phyloP scores from a whole-genome alignment of 2,888 invertebrate species.

The Chesias legatella region DNA sequence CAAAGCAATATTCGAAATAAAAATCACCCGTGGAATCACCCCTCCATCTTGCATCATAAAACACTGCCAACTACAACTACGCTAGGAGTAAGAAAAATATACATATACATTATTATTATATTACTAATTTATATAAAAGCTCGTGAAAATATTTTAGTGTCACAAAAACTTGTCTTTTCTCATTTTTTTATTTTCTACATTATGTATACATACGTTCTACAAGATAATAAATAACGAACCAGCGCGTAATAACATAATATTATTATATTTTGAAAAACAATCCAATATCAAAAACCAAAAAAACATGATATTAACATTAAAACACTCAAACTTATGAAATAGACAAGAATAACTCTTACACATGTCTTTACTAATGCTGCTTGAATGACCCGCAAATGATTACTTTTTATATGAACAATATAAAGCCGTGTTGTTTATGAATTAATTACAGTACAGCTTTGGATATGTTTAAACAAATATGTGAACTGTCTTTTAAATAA shows the following conservation, averaged over 20 bases:
- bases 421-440: slow-evolving; percentile 1
- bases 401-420: slow-evolving; percentile 17
- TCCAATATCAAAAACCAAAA: slow-evolving; percentile 43
- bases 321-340: slow-evolving; percentile 59
- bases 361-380: slow-evolving; percentile 77
- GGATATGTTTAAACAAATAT: slow-evolving; percentile 32
- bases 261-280: slow-evolving; percentile 40
- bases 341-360: slow-evolving; percentile 45
- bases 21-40: slow-evolving; percentile 6
- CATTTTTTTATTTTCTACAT: slow-evolving; percentile 49
- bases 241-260: slow-evolving; percentile 31
- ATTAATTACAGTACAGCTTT: slow-evolving; percentile 39
- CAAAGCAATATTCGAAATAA: too few species aligned
- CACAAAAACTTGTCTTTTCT: slow-evolving; percentile 76
- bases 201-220: slow-evolving; percentile 42
- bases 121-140: slow-evolving; percentile 74
- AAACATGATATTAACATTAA: slow-evolving; percentile 45
- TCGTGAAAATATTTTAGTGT: slow-evolving; percentile 69
- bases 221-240: slow-evolving; percentile 42
- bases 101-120: slow-evolving; percentile 46
- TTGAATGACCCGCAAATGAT: slow-evolving; percentile 43
- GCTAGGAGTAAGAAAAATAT: slow-evolving; percentile 77
- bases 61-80: slow-evolving; percentile 46
- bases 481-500: slow-evolving; percentile 44
- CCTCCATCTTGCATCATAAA: slow-evolving; percentile 9